A percentile compares a stretch with the other conserved stretches of the same genome.
Conservation (phyloP, 2,797 vertebrate species). For the Gila robusta region DNA sequence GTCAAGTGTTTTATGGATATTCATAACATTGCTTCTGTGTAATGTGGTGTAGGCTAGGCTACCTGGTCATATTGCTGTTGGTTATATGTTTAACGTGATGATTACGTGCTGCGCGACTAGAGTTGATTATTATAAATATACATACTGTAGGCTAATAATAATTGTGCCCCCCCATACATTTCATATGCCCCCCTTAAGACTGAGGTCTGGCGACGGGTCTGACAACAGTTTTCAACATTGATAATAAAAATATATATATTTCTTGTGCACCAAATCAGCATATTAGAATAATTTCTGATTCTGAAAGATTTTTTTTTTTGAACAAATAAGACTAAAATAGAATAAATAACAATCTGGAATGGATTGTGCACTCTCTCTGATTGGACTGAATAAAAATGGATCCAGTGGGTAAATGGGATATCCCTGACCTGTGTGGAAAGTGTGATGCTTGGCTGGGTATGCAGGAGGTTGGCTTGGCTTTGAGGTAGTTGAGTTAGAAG, state of each 20-base stretch:
- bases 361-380: background rate
- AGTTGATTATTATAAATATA: too few species aligned
- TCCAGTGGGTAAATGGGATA: background rate
- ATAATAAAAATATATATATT: background rate
- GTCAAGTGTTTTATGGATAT: too few species aligned
- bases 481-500: slow-evolving; percentile 99
- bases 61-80: too few species aligned
- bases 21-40: too few species aligned
- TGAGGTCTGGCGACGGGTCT: too few species aligned
- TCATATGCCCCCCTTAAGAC: too few species aligned
- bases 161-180: too few species aligned
- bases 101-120: too few species aligned
- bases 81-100: too few species aligned
- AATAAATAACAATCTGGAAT: background rate
- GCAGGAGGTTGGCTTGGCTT: slow-evolving; percentile 99
- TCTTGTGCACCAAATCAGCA: background rate
- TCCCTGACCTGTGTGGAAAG: slow-evolving; percentile 93
- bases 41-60: too few species aligned
- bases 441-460: slow-evolving; percentile 97
- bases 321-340: background rate
- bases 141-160: too few species aligned
- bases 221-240: background rate
- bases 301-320: background rate
- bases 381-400: background rate
- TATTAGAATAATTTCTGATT: background rate